Conservation (phyloP, 2,797 vertebrate species). For the Melanotaenia trifasciata region DNA sequence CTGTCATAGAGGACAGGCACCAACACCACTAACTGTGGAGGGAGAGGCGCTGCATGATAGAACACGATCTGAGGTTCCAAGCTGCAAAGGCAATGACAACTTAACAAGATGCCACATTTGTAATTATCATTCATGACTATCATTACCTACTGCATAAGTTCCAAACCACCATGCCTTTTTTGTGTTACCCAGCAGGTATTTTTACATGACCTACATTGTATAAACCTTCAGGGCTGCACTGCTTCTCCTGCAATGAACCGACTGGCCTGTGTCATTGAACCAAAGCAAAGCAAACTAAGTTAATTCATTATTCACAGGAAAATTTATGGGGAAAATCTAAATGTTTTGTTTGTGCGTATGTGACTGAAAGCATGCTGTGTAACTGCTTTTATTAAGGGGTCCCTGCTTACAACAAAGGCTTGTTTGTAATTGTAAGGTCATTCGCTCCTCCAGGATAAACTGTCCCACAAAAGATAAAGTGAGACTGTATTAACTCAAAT, state of each 20-base stretch:
- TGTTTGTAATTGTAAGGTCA: neutral
- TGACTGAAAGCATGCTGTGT: neutral
- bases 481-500: neutral
- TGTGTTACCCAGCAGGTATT: constrained; percentile 66
- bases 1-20: constrained; percentile 63
- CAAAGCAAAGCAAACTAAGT: neutral
- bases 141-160: constrained; percentile 78
- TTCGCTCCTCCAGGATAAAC: neutral
- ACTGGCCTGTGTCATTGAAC: constrained; percentile 39
- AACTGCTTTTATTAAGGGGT: neutral
- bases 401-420: neutral
- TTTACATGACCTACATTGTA: constrained; percentile 67
- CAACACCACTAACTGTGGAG: constrained; percentile 41
- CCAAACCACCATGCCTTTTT: constrained; percentile 49
- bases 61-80: constrained; percentile 71
- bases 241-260: constrained; percentile 54
- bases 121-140: constrained; percentile 82
- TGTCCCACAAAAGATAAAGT: neutral
- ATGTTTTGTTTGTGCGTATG: neutral
- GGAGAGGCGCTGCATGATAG: constrained; percentile 59
- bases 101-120: constrained; percentile 83
- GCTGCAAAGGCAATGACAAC: constrained; percentile 71
- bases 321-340: neutral
- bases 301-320: neutral
- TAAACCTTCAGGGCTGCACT: constrained; percentile 43